Conservation (phyloP, 2,797 vertebrate species). For the Esox masquinongy region DNA sequence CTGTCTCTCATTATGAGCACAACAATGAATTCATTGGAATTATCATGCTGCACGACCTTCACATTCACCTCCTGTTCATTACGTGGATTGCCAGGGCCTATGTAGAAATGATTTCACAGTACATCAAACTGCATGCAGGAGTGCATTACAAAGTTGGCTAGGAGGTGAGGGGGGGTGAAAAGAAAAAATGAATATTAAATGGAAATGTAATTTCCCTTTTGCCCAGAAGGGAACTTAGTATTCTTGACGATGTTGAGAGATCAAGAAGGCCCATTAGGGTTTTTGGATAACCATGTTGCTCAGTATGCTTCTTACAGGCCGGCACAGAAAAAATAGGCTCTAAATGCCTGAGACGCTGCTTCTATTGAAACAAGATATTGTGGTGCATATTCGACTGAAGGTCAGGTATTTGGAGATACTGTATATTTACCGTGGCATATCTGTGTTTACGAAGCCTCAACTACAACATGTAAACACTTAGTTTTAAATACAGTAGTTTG, state of each 20-base stretch:
- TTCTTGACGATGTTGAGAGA: constrained; percentile 45
- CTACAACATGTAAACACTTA: background rate
- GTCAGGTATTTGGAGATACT: background rate
- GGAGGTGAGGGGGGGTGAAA: background rate
- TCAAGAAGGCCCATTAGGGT: constrained; percentile 49
- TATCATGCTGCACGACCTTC: constrained; percentile 64
- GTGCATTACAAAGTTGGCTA: constrained; percentile 21
- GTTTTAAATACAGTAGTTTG: background rate
- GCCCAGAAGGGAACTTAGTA: constrained; percentile 49
- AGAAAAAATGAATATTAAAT: constrained; percentile 51
- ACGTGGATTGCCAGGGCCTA: constrained; percentile 33
- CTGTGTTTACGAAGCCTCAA: background rate
- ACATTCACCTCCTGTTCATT: constrained; percentile 63
- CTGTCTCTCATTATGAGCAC: constrained; percentile 64
- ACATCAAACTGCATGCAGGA: constrained; percentile 64
- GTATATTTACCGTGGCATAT: background rate
- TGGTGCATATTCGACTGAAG: background rate
- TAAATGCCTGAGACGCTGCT: background rate
- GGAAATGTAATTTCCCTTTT: constrained; percentile 57
- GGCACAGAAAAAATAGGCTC: background rate
- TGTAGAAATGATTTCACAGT: constrained; percentile 66
- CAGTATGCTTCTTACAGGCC: background rate
- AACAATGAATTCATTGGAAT: constrained; percentile 64
- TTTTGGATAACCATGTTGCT: constrained; percentile 31
- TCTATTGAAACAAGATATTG: background rate